These are phyloP conservation scores for Xanthorhoe spadicearia DNA, from an alignment of 2,888 invertebrate species.

Conservation along the genomic window DNA sequence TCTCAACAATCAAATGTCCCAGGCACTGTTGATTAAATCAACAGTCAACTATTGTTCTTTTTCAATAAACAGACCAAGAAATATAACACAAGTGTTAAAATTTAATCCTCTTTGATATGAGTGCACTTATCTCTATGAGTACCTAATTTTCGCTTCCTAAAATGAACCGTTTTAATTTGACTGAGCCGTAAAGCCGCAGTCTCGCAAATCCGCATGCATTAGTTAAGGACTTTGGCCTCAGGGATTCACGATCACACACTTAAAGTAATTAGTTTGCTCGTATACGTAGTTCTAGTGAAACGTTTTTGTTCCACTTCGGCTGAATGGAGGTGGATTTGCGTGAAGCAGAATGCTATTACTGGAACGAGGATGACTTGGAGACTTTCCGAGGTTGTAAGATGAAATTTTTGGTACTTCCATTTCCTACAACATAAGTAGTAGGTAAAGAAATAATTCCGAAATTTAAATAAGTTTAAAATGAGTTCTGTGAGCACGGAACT, in stretches of 20 bases:
- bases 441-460: too few relatives aligned
- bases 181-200: conserved; percentile 36
- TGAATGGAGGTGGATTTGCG: neutral
- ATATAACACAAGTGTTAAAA: neutral
- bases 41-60: neutral
- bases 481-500: too few relatives aligned
- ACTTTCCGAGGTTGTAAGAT: too few relatives aligned
- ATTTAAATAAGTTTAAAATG: too few relatives aligned
- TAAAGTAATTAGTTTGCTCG: conserved; percentile 41
- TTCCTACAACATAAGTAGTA: too few relatives aligned
- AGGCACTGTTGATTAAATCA: too few relatives aligned
- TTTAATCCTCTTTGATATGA: neutral
- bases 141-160: conserved; percentile 27
- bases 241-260: conserved; percentile 40
- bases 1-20: too few relatives aligned
- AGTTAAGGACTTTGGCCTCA: conserved; percentile 33
- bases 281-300: conserved; percentile 15
- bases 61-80: too few relatives aligned
- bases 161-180: conserved; percentile 38
- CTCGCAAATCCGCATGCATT: conserved; percentile 40
- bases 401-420: too few relatives aligned
- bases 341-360: neutral
- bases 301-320: conserved; percentile 27
- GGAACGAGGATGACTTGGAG: too few relatives aligned
- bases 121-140: conserved; percentile 19